Evolutionary conservation across 2,113 vertebrate species (phyloP).

Genomic region (Psilopogon haemacephalus): DNA sequence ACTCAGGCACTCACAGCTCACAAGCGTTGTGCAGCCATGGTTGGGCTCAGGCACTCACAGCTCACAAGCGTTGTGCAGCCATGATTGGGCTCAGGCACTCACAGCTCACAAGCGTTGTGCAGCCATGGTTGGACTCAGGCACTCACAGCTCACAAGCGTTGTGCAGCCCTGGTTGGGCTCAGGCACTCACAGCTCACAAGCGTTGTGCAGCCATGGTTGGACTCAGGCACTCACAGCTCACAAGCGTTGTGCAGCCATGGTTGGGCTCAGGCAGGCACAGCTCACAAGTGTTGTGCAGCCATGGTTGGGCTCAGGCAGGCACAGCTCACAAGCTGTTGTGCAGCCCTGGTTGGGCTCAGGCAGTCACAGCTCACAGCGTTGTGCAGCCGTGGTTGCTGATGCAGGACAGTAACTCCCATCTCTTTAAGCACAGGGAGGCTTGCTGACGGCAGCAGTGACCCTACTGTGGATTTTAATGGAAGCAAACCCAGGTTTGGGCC

Average conservation of each 20-base stretch:
- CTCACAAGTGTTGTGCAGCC: not conserved
- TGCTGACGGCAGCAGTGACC: not conserved
- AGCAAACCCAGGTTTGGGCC: rapidly evolving
- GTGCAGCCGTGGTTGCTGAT: not conserved
- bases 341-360: rapidly evolving
- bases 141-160: not conserved
- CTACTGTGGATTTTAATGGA: not conserved
- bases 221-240: not conserved
- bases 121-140: rapidly evolving
- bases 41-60: not conserved
- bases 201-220: not conserved
- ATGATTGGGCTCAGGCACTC: rapidly evolving
- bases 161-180: not conserved
- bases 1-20: not conserved
- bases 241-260: not conserved
- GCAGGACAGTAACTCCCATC: not conserved
- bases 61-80: not conserved
- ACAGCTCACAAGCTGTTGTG: not conserved
- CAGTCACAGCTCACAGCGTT: not conserved
- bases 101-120: not conserved
- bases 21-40: not conserved
- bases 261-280: not conserved
- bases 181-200: not conserved
- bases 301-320: rapidly evolving
- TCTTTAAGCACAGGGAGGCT: rapidly evolving